phyloP scores from a whole-genome alignment of 2,888 invertebrate species.

The Limnephilus lunatus region DNA sequence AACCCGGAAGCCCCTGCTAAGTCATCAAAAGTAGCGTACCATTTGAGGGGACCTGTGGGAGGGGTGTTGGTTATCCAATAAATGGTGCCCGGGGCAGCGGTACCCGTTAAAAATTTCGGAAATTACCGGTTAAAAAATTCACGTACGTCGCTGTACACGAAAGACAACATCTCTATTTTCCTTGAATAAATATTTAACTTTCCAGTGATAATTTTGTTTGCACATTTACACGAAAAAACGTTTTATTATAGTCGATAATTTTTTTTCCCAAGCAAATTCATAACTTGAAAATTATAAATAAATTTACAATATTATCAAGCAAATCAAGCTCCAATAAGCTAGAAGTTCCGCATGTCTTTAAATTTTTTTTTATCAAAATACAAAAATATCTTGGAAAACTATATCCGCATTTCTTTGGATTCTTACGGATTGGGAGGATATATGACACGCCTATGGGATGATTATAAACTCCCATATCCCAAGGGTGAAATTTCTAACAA shows the following conservation, averaged over 20 bases:
- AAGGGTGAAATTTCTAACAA: conserved; percentile 27
- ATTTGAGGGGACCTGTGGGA: too few relatives aligned
- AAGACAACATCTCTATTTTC: not conserved
- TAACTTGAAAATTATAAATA: too few relatives aligned
- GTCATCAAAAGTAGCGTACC: too few relatives aligned
- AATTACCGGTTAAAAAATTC: too few relatives aligned
- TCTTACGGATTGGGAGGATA: not conserved
- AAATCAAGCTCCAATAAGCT: not conserved
- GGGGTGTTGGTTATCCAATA: too few relatives aligned
- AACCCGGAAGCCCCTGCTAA: too few relatives aligned
- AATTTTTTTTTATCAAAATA: too few relatives aligned
- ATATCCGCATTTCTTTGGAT: not conserved
- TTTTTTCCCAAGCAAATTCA: too few relatives aligned
- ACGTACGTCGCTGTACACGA: not conserved
- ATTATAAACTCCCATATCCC: conserved; percentile 10
- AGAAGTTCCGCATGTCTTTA: not conserved
- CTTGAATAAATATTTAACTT: not conserved
- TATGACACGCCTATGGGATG: not conserved
- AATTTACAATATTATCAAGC: too few relatives aligned
- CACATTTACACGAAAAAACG: not conserved
- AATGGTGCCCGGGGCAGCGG: too few relatives aligned
- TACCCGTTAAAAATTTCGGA: too few relatives aligned
- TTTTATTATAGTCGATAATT: too few relatives aligned
- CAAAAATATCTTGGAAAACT: not conserved
- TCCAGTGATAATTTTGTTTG: not conserved